A percentile compares a stretch with the other conserved stretches of the same genome.
Evolutionary conservation across 2,888 invertebrate genomes (phyloP).

Genomic region (Beris morrisii): DNA sequence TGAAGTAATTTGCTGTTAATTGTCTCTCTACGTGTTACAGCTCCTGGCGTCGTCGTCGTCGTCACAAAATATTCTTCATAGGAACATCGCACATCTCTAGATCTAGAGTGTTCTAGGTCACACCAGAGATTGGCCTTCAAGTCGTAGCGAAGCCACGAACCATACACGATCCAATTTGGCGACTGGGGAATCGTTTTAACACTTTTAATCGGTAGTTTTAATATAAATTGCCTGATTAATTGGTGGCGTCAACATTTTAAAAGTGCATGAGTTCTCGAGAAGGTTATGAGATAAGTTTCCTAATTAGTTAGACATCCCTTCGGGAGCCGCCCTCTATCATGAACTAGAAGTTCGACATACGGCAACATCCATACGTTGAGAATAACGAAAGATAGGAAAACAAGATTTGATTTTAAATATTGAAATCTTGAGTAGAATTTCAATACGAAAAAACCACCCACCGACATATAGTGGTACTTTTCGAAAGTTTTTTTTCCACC

Average conservation of each 20-base stretch:
- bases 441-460: slow-evolving; percentile 15
- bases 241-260: slow-evolving; percentile 8
- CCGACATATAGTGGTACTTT: not conserved
- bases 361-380: not conserved
- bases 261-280: not conserved
- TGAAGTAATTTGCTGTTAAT: slow-evolving; percentile 43
- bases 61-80: slow-evolving; percentile 3
- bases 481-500: not conserved
- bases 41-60: not conserved
- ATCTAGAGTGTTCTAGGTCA: not conserved
- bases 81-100: not conserved
- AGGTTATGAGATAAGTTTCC: slow-evolving; percentile 19
- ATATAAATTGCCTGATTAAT: slow-evolving; percentile 39
- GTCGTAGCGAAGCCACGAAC: no score
- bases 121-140: not conserved
- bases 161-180: no score
- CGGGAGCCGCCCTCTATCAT: not conserved
- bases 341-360: not conserved
- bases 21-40: slow-evolving; percentile 17
- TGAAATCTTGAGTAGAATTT: slow-evolving; percentile 34
- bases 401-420: slow-evolving; percentile 39
- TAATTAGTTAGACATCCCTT: slow-evolving; percentile 6
- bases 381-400: slow-evolving; percentile 33
- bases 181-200: not conserved
- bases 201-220: slow-evolving; percentile 33